Evolutionary conservation across 2,113 vertebrate genomes (phyloP).

Genomic region (Poecile atricapillus): DNA sequence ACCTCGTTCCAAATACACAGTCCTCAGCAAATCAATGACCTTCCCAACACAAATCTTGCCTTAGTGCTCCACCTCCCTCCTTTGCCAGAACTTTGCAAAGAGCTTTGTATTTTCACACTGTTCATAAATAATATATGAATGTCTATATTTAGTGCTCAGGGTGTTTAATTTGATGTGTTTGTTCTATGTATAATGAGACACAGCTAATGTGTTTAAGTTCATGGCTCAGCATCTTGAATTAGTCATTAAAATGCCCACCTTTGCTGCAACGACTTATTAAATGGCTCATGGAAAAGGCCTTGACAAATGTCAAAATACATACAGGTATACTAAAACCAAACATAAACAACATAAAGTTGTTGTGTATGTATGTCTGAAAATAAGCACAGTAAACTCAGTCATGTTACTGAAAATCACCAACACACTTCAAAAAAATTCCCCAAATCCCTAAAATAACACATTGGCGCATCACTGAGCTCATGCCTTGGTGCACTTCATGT

Average conservation of each 20-base stretch:
- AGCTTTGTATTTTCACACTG: neutral
- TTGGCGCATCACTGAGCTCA: accelerated
- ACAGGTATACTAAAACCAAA: neutral
- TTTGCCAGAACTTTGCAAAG: neutral
- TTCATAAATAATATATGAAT: conserved; percentile 10
- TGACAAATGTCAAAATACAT: neutral
- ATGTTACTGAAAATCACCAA: neutral
- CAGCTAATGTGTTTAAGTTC: neutral
- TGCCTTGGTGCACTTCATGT: neutral
- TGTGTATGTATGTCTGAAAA: neutral
- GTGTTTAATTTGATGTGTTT: neutral
- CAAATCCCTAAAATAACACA: neutral
- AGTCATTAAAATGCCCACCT: neutral
- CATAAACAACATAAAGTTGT: neutral
- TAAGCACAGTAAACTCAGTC: neutral
- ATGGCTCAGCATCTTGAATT: neutral
- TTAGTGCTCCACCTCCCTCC: neutral
- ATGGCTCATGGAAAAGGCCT: neutral
- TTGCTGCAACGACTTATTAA: conserved; percentile 2
- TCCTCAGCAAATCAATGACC: accelerated
- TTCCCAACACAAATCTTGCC: neutral
- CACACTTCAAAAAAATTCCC: neutral
- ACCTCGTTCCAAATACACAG: accelerated
- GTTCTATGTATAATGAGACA: conserved; percentile 7
- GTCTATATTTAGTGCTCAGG: neutral